A percentile compares a stretch with the other conserved stretches of the same genome.
Conservation (phyloP, 2,113 vertebrate genomes). For the Prolemur simus region DNA sequence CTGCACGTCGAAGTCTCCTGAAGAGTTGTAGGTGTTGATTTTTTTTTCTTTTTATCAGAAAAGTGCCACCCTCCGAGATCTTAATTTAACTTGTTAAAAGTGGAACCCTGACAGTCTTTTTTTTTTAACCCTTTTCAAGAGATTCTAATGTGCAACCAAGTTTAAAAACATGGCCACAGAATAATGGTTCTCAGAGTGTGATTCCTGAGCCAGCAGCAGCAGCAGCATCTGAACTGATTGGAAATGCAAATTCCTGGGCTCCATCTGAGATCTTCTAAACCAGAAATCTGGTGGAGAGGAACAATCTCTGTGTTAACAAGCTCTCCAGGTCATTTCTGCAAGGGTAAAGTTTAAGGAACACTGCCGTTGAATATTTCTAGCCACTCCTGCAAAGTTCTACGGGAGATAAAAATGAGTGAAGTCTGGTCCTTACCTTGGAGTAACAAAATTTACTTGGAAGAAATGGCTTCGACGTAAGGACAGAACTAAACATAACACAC, state of each 20-base stretch:
- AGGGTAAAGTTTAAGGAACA: neutral
- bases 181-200: neutral
- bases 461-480: neutral
- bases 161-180: neutral
- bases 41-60: constrained; percentile 6
- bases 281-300: neutral
- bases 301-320: neutral
- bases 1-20: neutral
- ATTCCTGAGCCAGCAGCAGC: neutral
- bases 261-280: neutral
- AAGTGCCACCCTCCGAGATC: neutral
- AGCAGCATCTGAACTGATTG: neutral
- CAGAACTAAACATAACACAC: neutral
- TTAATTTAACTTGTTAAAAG: neutral
- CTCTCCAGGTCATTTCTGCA: neutral
- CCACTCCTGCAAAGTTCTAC: neutral
- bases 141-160: neutral
- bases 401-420: neutral
- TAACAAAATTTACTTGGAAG: neutral
- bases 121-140: neutral
- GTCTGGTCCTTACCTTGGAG: neutral
- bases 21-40: neutral
- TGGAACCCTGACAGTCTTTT: neutral
- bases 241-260: neutral
- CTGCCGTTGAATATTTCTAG: neutral